Conservation (phyloP, 2,113 vertebrate genomes). For the Platysteira castanea region DNA sequence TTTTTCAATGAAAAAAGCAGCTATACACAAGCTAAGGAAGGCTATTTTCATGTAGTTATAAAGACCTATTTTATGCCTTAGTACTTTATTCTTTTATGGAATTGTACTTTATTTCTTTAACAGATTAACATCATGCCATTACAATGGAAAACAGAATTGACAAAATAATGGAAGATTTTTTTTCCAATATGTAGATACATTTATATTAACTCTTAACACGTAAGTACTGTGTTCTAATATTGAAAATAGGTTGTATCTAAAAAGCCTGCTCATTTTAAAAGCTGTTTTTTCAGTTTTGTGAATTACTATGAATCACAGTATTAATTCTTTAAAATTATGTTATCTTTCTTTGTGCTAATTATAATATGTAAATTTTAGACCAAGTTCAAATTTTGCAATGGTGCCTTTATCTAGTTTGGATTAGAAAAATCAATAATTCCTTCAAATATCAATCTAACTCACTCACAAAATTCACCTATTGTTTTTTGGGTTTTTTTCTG, state of each 20-base stretch:
- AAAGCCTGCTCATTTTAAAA: not conserved
- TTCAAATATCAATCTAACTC: not conserved
- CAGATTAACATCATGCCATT: not conserved
- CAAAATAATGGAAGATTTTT: not conserved
- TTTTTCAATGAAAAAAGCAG: not conserved
- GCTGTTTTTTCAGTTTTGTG: not conserved
- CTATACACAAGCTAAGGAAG: not conserved
- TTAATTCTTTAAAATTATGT: not conserved
- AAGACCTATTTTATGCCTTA: not conserved
- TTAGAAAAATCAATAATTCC: not conserved
- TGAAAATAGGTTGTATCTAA: not conserved
- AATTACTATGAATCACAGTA: not conserved
- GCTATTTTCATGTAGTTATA: not conserved
- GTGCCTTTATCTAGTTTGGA: not conserved
- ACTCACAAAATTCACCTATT: not conserved
- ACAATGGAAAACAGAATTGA: not conserved
- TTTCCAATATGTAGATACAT: not conserved
- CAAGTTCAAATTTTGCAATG: not conserved
- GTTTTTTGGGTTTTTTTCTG: no score
- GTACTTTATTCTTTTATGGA: not conserved
- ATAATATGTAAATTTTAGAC: not conserved
- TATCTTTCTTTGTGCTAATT: not conserved
- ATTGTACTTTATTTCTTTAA: not conserved
- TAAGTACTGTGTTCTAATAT: not conserved
- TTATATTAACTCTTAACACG: not conserved